Evolutionary conservation across 2,797 vertebrate genomes (phyloP).

Genomic region (Macrochelys suwanniensis): DNA sequence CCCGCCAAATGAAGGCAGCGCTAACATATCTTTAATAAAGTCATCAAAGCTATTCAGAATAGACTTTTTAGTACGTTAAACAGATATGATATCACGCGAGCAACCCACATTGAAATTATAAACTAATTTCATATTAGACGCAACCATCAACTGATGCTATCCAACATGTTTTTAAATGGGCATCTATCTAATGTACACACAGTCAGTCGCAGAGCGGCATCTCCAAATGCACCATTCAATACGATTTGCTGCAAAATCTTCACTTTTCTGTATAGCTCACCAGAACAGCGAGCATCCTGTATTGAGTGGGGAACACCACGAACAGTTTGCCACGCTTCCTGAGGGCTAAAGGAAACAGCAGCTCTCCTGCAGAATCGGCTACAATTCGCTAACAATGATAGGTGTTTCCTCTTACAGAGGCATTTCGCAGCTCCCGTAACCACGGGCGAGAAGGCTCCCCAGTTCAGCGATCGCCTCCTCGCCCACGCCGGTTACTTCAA

Average conservation of each 20-base stretch:
- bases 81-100: not conserved
- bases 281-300: not conserved
- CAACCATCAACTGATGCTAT: not conserved
- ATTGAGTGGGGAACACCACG: not conserved
- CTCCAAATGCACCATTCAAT: not conserved
- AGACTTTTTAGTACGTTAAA: not conserved
- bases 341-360: not conserved
- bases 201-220: not conserved
- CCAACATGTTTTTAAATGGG: not conserved
- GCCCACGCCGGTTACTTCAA: not conserved
- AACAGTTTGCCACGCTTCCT: not conserved
- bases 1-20: slow-evolving; percentile 5
- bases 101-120: not conserved
- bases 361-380: not conserved
- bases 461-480: not conserved
- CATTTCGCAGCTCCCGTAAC: not conserved
- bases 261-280: not conserved
- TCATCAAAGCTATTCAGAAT: too few species aligned
- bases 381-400: not conserved
- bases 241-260: not conserved
- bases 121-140: not conserved
- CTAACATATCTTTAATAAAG: not conserved
- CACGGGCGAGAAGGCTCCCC: not conserved
- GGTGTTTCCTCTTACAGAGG: not conserved
- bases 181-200: not conserved